Base-by-base conservation (phyloP, 2,888 invertebrate species). In the Terebella lapidaria region DNA sequence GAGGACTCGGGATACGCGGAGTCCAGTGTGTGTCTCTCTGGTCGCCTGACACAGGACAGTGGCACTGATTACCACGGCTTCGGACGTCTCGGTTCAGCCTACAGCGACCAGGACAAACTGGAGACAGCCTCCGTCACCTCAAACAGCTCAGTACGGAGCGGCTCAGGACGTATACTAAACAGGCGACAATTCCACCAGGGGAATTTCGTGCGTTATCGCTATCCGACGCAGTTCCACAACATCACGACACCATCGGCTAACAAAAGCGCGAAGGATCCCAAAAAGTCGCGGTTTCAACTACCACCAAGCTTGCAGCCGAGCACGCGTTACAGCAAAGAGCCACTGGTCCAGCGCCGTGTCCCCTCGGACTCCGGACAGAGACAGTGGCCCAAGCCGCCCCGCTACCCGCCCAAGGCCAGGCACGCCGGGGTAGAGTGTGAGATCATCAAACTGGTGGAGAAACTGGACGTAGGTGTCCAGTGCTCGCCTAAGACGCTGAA, bases 361-460 rank as follows among this genome's bases (percentile, higher is more conserved):
- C 5, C 10, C 15, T 25, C 25, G 20, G 25, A 25, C 10, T 24
- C 4, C 5, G 26, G 4, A 10, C 4, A 5, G 10, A 15, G 27
- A 22, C 55, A 42, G n/a, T 55, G 55, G 55, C 47, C 56, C 25
- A 22, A 56, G 27, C 24, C 26, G 10, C 56, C 56, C 3, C 28
- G 27, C 10, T 56, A 56, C 28, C 56, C 56, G 10, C 56, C 56
- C n/a, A 56, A 47, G 30, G 47, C 46, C 28, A 25, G 56, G 2
- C 56, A 56, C 47, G 56, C 47, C 56, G 47, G 20, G 46, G 47
- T 47, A 26, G 30, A 28, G 26, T 56, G 56, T 22, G 26, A 56
- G 1, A 56, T 56, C 18, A 45, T 56, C 26, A 45, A 27, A 5
- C 26, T 56, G 22, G 56, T 29, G 1, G 27, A 56, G 10, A 45